Base-by-base conservation (phyloP, 2,797 vertebrate genomes). In the Karalla daura region DNA sequence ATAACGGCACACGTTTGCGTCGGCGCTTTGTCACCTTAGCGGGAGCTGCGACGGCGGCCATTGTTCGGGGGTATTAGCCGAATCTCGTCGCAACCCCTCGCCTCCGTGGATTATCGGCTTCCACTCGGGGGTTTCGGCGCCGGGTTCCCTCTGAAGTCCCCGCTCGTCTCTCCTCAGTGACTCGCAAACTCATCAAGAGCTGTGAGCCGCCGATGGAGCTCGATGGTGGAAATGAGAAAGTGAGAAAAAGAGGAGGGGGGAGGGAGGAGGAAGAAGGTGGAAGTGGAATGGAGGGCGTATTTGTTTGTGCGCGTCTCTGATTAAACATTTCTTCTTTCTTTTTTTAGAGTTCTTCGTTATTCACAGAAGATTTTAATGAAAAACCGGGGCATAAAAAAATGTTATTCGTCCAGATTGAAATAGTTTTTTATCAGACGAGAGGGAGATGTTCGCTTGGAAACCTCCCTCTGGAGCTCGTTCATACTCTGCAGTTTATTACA, bases 1-100 rank as follows among this genome's bases (percentile, higher is more conserved):
- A 61, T 62, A 69, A 58, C 65, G 55, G 55, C 9, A n/a, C 36
- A 76, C 27, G 79, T 84, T 70, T 76, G 53, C 81, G 64, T 70
- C n/a, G 28, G 33, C n/a, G 63, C 81, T 80, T 75, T 86, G 83
- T 86, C 61, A 64, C 71, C 45, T 58, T 46, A 68, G 66, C n/a
- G 59, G 53, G 59, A 76, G 78, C 45, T 6, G 46, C 50, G 10
- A 61, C 41, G 70, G 76, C 73, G 68, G 65, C 72, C 63, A 58
- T 85, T 87, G 81, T 88, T 76, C 76, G 81, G 76, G 77, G 76
- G 77, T 78, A 79, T 91, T 88, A 86, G 63, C 73, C 40, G 73
- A 62, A 80, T 83, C 75, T 59, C 47, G 5, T 62, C 6, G 33
- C 64, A 76, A 78, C 69, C 78, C 84, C 74, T 76, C 54, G 41